Base-by-base conservation (phyloP, 1,140 invertebrate genomes). In the Tetragonula clypearis region DNA sequence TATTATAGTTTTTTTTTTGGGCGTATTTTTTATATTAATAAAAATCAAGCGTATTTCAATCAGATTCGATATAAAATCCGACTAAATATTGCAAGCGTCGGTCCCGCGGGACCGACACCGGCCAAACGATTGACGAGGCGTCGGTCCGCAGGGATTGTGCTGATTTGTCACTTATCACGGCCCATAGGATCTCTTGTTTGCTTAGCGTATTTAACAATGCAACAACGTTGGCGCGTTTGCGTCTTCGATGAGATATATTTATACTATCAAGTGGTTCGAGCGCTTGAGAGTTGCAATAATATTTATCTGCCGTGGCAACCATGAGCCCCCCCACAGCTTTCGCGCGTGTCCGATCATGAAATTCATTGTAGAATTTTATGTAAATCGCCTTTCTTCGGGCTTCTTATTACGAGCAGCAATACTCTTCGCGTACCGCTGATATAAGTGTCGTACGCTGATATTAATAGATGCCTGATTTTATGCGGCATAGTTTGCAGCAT, bases 201-300 rank as follows among this genome's bases (percentile, higher is more conserved):
- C 68, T 87, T 86, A 74, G 56, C 73, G 80, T 75, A 77, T 79
- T 60, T 82, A 83, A 92, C 86, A 82, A 80, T 86, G 72, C 79
- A 78, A 71, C 41, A 78, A 71, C 41, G 68, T 49, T 74, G 72
- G 69, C 79, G 65, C 75, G 85, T 81, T 82, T 8, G 6, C 41
- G 41, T 82, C 90, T 91, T 86, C 91, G 76, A 85, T 74, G 80
- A 84, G 88, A 90, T 93, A 89, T 93, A 93, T 93, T 92, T 93
- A 92, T 92, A 92, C 82, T 84, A 86, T 93, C 90, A 86, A 93
- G 92, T 91, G 90, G 82, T 90, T 92, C 83, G 80, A 90, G 89
- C 90, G 86, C 82, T 88, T 84, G 65, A 85, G 79, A 86, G 77
- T 75, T 87, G 81, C 82, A 87, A 91, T 93, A 92, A 92, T 90